A percentile compares a stretch with the other conserved stretches of the same genome.
Conservation (phyloP, 92 coral and sea anemone species). For the Hydrozoanthus gracilis region DNA sequence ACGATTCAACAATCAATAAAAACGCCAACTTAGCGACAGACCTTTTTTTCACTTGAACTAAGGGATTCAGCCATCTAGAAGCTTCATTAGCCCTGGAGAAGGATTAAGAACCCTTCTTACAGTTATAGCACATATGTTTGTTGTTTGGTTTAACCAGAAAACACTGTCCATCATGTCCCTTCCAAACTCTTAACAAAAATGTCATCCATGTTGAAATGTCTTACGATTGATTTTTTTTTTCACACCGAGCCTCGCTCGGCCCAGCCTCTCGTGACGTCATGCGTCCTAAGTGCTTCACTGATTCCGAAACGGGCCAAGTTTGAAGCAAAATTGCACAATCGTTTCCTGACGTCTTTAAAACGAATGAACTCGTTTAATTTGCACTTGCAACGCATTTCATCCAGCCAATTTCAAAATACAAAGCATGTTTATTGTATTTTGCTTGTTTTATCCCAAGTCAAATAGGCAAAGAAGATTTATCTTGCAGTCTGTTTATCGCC, state of each 20-base stretch:
- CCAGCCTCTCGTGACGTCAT: constrained; percentile 94
- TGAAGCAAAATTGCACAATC: neutral
- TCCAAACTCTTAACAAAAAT: constrained; percentile 48
- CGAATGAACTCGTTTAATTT: neutral
- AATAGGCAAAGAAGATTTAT: constrained; percentile 10
- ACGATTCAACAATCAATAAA: constrained; percentile 36
- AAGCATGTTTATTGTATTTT: constrained; percentile 3
- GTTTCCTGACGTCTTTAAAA: neutral
- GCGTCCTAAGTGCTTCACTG: constrained; percentile 50
- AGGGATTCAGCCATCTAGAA: constrained; percentile 88
- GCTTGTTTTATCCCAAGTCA: neutral
- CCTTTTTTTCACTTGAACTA: constrained; percentile 64
- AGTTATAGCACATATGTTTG: constrained; percentile 62
- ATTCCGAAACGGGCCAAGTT: constrained; percentile 19
- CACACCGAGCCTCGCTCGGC: constrained; percentile 57
- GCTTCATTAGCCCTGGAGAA: constrained; percentile 76
- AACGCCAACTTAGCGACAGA: constrained; percentile 42
- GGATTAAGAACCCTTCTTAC: constrained; percentile 51
- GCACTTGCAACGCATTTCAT: neutral
- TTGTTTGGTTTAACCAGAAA: constrained; percentile 45
- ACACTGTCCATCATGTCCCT: constrained; percentile 65
- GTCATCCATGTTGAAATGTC: constrained; percentile 87
- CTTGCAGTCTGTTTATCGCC: neutral
- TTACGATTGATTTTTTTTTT: constrained; percentile 19
- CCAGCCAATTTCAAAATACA: neutral